Percentiles rank a stretch among this genome's conserved stretches.
Conservation (phyloP, 2,888 invertebrate species). For the Theretra japonica region DNA sequence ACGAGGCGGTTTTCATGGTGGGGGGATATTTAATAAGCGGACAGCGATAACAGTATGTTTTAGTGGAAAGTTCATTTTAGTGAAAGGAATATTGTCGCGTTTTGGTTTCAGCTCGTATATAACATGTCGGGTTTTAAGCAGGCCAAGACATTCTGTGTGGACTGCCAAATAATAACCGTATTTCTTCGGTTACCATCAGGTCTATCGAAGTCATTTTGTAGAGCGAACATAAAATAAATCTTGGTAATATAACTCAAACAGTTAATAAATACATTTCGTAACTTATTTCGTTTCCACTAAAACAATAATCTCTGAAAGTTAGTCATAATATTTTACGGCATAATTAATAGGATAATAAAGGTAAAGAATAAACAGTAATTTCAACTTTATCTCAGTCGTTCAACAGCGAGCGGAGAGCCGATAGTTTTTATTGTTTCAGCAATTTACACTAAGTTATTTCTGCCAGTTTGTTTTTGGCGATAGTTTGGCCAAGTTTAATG, state of each 20-base stretch:
- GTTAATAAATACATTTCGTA: not conserved
- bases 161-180: no score
- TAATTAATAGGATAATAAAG: not conserved
- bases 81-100: no score
- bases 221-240: no score
- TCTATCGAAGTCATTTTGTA: no score
- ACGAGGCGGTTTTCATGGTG: not conserved
- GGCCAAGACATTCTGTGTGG: no score
- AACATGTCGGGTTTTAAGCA: no score
- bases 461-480: not conserved
- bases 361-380: constrained; percentile 5
- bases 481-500: not conserved
- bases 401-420: not conserved
- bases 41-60: no score
- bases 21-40: no score
- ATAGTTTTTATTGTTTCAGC: constrained; percentile 11
- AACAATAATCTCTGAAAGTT: not conserved
- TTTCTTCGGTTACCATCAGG: no score
- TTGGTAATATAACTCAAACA: no score
- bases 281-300: not conserved
- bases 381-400: not conserved
- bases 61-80: no score
- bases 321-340: not conserved
- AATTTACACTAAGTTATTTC: constrained; percentile 3
- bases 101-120: no score